Base-by-base conservation (phyloP, 2,888 invertebrate genomes). In the Drosophila atroscutellata region DNA sequence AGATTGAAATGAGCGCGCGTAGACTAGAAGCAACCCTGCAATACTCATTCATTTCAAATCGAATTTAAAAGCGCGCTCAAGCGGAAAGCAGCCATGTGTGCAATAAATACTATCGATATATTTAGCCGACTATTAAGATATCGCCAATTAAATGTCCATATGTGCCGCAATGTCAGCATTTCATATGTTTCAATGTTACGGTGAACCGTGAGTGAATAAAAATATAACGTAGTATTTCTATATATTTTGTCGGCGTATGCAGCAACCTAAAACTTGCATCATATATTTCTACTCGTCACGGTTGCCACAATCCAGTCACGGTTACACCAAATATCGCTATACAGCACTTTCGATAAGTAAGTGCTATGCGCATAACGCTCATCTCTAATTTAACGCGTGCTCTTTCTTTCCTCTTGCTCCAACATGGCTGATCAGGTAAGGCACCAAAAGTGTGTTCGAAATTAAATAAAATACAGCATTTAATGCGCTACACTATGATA, bases 401-500 rank as follows among this genome's bases (percentile, higher is more conserved):
- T 90, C 89, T 89, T 91, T 91, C 91, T 92, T 93, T 92, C 90
- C 90, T 92, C 90, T 91, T 87, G 82, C 90, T 94, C 93, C 95
- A 96, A 96, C 93, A 96, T 96, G 96, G 96, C 96, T 94, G 96
- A 96, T 94, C 96, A 96, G 95, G 96, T 96, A 95, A 92, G 83
- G 95, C 94, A 81, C 74, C 72, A 58, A 71, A 75, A 80, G 78
- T 74, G 59, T 77, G 75, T 52, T 72, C 20, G 37, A 77, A 80
- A 76, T 70, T 75, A 62, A 69, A 57, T 60, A 63, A 77, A 79
- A 61, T 80, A 54, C 34, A 45, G 28, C 54, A 37, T 11, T 45
- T 54, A 76, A 56, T 45, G 50, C 52, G 4, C 42, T 47, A 47
- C n/a, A 30, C 50, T 65, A 39, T 42, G 18, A 20, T 18, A 72